Base-by-base conservation (phyloP, 2,888 invertebrate species). In the Drosophila niveifrons region DNA sequence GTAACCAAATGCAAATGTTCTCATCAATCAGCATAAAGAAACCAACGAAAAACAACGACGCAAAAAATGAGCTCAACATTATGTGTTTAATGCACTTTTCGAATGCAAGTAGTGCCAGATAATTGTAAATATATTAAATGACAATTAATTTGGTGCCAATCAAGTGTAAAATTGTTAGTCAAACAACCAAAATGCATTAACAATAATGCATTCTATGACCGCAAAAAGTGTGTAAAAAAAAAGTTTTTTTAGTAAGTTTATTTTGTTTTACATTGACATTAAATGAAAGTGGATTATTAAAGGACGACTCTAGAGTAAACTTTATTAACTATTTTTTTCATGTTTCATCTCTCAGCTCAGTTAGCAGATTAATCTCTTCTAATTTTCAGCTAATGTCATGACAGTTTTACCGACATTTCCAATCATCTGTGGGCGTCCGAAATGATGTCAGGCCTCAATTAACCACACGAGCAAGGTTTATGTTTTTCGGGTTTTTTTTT, bases 121-220 rank as follows among this genome's bases (percentile, higher is more conserved):
- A 72, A 72, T 31, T 70, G 63, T 64, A 66, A 63, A 64, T 70
- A 82, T 69, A 81, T 78, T 89, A 82, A 84, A 78, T 82, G 82
- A 67, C 79, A 82, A 85, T 83, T 89, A 78, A 89, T 89, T 89
- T 84, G 68, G 39, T 72, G 79, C 65, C 72, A 84, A 75, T 82
- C 72, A 88, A 62, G 65, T 72, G 68, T 47, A 72, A 82, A 89
- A 83, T 80, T 81, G 71, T 66, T 66, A 78, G 65, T 68, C 64
- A 78, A 85, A 83, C 90, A 89, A 66, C 63, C 43, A 67, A 83
- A 88, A 78, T 78, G 70, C 90, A 89, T 83, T 83, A 89, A 75
- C 72, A 78, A 81, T 78, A 75, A 88, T 78, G 64, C 46, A 62
- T 9, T 36, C 48, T 36, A 36, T 56, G 48, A 75, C 80, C 76